Conservation (phyloP, 2,113 vertebrate genomes). For the Amblyopsis rosae region DNA sequence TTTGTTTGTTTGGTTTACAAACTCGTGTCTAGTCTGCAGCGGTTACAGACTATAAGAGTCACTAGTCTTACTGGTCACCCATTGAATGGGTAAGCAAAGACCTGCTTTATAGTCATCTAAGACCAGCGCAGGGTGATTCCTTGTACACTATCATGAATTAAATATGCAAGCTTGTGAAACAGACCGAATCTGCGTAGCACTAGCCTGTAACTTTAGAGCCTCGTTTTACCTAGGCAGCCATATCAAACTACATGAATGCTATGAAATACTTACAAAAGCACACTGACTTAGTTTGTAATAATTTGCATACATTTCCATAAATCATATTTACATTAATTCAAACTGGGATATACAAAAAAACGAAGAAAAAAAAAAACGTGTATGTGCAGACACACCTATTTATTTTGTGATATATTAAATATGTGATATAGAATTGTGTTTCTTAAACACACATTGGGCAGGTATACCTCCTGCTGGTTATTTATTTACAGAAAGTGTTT, state of each 20-base stretch:
- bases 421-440: not conserved
- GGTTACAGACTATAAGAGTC: not conserved
- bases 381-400: not conserved
- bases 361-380: too few relatives aligned
- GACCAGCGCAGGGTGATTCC: not conserved
- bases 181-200: conserved; percentile 4
- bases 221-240: not conserved
- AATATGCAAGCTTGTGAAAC: conserved; percentile 24
- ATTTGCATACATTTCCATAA: not conserved
- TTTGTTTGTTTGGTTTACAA: too few relatives aligned
- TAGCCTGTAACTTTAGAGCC: conserved; percentile 37
- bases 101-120: not conserved
- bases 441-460: too few relatives aligned
- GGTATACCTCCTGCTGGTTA: too few relatives aligned
- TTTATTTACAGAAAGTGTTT: too few relatives aligned
- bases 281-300: not conserved
- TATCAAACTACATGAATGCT: conserved; percentile 3
- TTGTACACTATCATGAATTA: conserved; percentile 44
- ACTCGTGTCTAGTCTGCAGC: too few relatives aligned
- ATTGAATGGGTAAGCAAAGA: not conserved
- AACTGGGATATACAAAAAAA: too few relatives aligned
- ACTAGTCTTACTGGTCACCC: not conserved
- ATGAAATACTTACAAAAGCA: not conserved
- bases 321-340: not conserved
- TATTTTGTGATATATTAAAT: not conserved